These are phyloP conservation scores for Helicorthomorpha holstii DNA, from an alignment of 1,140 invertebrate species.

Conservation along the genomic window DNA sequence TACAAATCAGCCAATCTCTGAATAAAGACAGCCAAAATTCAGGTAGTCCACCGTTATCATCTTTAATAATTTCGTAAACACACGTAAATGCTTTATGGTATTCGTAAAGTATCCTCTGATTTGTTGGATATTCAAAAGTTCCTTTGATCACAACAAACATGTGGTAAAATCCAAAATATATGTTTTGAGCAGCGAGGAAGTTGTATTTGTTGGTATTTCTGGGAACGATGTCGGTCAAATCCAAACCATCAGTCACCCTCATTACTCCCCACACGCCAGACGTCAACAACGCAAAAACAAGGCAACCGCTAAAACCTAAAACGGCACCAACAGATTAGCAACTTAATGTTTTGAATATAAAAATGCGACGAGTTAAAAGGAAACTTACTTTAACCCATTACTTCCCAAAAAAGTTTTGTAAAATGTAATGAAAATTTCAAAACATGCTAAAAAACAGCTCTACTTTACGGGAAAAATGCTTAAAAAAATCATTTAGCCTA, in stretches of 20 bases:
- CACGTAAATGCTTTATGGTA: constrained; percentile 85
- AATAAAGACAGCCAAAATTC: constrained; percentile 88
- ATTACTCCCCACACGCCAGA: constrained; percentile 50
- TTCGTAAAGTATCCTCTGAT: constrained; percentile 78
- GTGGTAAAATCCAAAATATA: constrained; percentile 94
- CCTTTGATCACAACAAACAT: constrained; percentile 89
- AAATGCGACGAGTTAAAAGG: too few relatives aligned
- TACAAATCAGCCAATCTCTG: constrained; percentile 66
- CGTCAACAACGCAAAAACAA: constrained; percentile 35
- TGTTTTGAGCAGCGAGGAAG: constrained; percentile 76
- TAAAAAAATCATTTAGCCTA: too few relatives aligned
- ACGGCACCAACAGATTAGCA: too few relatives aligned
- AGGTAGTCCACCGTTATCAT: constrained; percentile 76
- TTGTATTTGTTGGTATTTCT: constrained; percentile 78
- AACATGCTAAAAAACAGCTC: too few relatives aligned
- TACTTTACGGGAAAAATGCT: too few relatives aligned
- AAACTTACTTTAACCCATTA: too few relatives aligned
- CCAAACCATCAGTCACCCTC: constrained; percentile 52
- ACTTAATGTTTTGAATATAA: too few relatives aligned
- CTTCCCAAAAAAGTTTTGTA: too few relatives aligned
- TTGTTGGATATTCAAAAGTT: constrained; percentile 92
- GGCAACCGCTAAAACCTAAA: constrained; percentile 41
- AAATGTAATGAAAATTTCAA: too few relatives aligned
- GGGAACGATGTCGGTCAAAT: constrained; percentile 84
- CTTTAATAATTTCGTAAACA: constrained; percentile 80